These are phyloP conservation scores for Antechinus flavipes DNA, from an alignment of 2,113 vertebrate species.

Conservation along the genomic window DNA sequence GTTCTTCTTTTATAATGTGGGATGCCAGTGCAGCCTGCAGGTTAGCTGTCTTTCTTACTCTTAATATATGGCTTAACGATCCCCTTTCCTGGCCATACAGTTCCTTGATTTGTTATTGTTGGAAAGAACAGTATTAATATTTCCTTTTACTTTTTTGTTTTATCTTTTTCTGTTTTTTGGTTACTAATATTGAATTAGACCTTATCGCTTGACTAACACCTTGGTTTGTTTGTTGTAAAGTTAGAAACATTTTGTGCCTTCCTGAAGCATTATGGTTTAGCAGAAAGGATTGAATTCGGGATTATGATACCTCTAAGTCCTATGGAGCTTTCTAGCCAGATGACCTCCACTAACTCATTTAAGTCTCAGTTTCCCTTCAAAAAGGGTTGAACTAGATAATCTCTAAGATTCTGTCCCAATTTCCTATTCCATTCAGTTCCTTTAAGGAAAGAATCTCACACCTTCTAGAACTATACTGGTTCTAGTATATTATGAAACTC, in stretches of 20 bases:
- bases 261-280: background rate
- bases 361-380: background rate
- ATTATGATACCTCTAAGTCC: background rate
- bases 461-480: background rate
- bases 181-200: background rate
- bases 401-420: background rate
- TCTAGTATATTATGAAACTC: background rate
- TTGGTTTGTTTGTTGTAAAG: background rate
- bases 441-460: background rate
- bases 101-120: background rate
- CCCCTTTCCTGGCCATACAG: background rate
- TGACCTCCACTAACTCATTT: background rate
- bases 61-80: background rate
- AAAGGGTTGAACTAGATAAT: background rate
- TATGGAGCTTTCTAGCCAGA: background rate
- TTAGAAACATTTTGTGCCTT: background rate
- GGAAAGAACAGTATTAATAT: background rate
- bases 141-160: background rate
- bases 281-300: background rate
- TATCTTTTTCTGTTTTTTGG: background rate
- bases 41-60: background rate
- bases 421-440: background rate
- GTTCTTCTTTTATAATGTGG: too few species aligned
- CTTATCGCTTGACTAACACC: background rate
- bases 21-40: too few species aligned